phyloP scores from a whole-genome alignment of 2,113 vertebrate species.

The Megaptera novaeangliae region DNA sequence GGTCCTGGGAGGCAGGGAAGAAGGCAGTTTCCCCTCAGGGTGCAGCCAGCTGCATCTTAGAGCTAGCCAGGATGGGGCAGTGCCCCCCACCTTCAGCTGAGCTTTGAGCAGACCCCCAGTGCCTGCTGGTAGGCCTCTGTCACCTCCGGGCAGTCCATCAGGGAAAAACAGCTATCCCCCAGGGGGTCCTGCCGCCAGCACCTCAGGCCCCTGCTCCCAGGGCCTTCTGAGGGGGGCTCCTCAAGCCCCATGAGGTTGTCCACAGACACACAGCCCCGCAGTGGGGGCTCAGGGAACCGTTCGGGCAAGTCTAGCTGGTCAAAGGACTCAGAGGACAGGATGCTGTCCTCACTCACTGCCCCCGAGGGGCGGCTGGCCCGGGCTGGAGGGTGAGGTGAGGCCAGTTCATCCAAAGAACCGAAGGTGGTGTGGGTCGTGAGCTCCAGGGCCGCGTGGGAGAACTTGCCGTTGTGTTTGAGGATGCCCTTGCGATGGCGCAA shows the following conservation, averaged over 20 bases:
- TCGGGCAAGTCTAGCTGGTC: slow-evolving; percentile 93
- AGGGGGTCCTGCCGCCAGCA: slow-evolving; percentile 77
- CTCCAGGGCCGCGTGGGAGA: slow-evolving; percentile 80
- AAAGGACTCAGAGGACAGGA: slow-evolving; percentile 96
- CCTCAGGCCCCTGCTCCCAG: slow-evolving; percentile 70
- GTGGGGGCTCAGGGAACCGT: slow-evolving; percentile 37
- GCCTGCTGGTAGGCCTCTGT: slow-evolving; percentile 82
- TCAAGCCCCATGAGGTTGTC: slow-evolving; percentile 89
- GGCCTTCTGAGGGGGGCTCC: slow-evolving; percentile 53
- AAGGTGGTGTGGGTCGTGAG: slow-evolving; percentile 61
- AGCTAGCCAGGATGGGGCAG: not conserved
- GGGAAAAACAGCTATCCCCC: slow-evolving; percentile 83
- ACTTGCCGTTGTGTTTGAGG: slow-evolving; percentile 91
- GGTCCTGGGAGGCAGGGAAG: not conserved
- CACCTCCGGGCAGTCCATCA: slow-evolving; percentile 84
- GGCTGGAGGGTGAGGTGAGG: slow-evolving; percentile 57
- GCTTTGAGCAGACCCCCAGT: slow-evolving; percentile 73
- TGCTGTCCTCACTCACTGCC: slow-evolving; percentile 94
- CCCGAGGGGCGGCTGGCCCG: slow-evolving; percentile 76
- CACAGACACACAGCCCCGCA: slow-evolving; percentile 90
- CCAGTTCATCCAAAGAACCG: slow-evolving; percentile 82
- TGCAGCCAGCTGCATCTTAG: not conserved
- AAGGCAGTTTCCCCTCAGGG: not conserved
- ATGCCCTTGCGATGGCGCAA: slow-evolving; percentile 86
- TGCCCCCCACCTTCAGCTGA: slow-evolving; percentile 77